These are phyloP conservation scores for Drosophila navojoa DNA, from an alignment of 1,140 invertebrate genomes.

Conservation along the genomic window DNA sequence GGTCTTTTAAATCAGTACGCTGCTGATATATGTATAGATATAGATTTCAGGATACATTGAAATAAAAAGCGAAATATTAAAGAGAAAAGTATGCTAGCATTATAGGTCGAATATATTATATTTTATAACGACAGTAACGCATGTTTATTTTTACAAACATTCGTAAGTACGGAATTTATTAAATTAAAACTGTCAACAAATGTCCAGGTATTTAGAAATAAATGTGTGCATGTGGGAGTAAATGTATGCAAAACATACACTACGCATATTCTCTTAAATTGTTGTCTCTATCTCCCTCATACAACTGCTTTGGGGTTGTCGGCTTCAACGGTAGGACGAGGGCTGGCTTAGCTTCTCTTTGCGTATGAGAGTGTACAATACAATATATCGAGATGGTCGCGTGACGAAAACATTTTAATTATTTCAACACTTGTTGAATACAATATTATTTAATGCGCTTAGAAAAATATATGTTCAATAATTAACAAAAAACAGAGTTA, in stretches of 20 bases:
- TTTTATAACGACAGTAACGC: no score
- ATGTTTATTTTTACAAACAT: no score
- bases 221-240: neutral
- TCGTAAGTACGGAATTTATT: no score
- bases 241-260: neutral
- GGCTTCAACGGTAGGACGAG: constrained; percentile 5
- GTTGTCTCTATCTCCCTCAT: constrained; percentile 1
- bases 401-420: constrained; percentile 3
- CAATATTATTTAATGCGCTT: neutral
- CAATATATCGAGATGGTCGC: constrained; percentile 10
- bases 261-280: constrained; percentile 14
- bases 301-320: constrained; percentile 11
- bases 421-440: constrained; percentile 36
- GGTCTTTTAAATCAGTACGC: no score
- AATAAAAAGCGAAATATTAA: no score
- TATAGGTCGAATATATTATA: no score
- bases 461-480: neutral
- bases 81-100: no score
- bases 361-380: neutral
- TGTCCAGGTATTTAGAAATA: no score
- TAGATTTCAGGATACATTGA: no score
- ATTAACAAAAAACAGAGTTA: neutral
- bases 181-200: no score
- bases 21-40: no score
- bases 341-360: constrained; percentile 22